A percentile compares a stretch with the other conserved stretches of the same genome.
Evolutionary conservation across 2,113 vertebrate species (phyloP).

Genomic region (Panurus biarmicus): DNA sequence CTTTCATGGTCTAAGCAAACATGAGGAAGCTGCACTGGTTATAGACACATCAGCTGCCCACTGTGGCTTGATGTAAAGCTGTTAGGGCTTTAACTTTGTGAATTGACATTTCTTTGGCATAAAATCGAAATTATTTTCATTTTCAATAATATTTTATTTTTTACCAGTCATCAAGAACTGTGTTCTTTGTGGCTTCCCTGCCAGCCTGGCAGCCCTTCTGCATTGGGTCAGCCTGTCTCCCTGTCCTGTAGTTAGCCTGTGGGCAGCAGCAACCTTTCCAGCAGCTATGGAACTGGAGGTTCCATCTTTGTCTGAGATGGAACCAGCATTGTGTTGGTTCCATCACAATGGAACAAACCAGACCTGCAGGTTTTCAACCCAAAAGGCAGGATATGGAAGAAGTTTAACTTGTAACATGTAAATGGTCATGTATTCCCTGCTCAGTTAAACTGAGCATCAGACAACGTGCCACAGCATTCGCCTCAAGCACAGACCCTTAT

Average conservation of each 20-base stretch:
- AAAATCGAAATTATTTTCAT: not conserved
- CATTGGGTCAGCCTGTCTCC: not conserved
- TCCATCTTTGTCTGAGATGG: not conserved
- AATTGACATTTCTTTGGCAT: not conserved
- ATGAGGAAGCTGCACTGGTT: not conserved
- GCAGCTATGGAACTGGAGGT: not conserved
- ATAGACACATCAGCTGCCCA: no score
- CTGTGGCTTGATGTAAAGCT: not conserved
- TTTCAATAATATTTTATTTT: not conserved
- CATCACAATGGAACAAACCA: not conserved
- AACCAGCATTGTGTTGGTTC: not conserved
- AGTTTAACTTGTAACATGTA: not conserved
- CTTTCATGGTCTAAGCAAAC: not conserved
- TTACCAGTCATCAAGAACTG: not conserved
- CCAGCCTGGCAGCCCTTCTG: not conserved
- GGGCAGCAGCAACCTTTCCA: not conserved
- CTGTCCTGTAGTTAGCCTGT: accelerated
- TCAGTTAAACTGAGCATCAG: not conserved
- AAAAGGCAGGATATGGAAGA: not conserved
- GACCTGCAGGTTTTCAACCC: not conserved
- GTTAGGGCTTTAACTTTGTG: not conserved
- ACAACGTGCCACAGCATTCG: not conserved
- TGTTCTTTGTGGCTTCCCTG: not conserved
- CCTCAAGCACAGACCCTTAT: not conserved
- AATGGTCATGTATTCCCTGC: not conserved